phyloP scores from a whole-genome alignment of 2,113 vertebrate genomes.

The Cygnus buccinator region DNA sequence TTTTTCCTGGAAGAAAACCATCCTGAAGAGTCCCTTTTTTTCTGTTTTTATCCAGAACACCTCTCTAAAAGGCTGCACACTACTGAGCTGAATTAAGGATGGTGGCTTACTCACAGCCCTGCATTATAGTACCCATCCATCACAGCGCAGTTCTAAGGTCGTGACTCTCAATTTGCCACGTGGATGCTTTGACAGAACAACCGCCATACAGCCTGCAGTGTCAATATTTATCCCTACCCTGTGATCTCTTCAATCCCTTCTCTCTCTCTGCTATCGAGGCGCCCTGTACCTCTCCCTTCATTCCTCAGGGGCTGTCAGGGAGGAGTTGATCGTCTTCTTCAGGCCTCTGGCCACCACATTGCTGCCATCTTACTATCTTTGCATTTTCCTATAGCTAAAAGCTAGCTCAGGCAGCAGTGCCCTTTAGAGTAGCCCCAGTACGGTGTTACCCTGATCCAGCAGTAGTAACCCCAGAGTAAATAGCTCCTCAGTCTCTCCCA shows the following conservation, averaged over 20 bases:
- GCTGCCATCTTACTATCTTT: neutral
- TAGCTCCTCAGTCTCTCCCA: neutral
- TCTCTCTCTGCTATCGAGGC: rapidly evolving
- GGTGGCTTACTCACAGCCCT: neutral
- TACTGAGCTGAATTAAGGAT: neutral
- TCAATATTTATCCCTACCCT: neutral
- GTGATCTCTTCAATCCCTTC: neutral
- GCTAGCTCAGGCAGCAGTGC: neutral
- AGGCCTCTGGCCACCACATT: neutral
- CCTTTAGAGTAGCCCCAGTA: neutral
- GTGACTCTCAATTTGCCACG: neutral
- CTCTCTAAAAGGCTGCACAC: neutral
- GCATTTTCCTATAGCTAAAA: neutral
- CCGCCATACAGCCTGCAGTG: rapidly evolving
- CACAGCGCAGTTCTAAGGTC: rapidly evolving
- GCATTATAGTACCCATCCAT: neutral
- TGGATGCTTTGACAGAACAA: neutral
- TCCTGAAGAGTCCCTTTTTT: neutral
- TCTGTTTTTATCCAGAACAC: neutral
- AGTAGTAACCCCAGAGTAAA: neutral
- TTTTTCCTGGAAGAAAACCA: neutral
- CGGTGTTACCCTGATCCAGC: neutral
- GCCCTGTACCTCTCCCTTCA: neutral
- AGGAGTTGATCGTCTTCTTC: neutral
- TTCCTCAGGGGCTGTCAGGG: neutral